Evolutionary conservation across 2,888 invertebrate species (phyloP), one percentile per base, ranked within the genome.

Genomic region (Harpalus rubripes): DNA sequence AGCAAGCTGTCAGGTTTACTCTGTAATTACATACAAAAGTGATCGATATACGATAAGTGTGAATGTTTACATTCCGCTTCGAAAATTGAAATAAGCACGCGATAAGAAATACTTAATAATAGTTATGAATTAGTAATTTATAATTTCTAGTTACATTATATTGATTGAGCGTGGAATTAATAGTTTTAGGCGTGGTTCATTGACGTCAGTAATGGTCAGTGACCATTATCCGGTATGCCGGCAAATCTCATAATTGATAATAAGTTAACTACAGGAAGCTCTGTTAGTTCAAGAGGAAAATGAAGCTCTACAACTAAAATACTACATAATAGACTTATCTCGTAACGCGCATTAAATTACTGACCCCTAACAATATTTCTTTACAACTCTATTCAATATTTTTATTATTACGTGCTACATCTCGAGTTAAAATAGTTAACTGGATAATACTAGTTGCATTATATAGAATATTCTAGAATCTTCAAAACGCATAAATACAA

Each of bases 151-250:
- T 63, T 5, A 32, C 4, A 68, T 68, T 68, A 39, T 68, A 68
- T 68, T 68, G 68, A 68, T 68, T 63, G 26, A 26, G 8, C 5
- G 26, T 1, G 0, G 3, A 18, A 26, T 15, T 68, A 68, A 39
- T 39, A 32, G 15, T 32, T 44, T 74, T 44, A 72, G 72, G 72
- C 72, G 72, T 74, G 72, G 72, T 44, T 74, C 16, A n/a, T n/a
- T 44, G 22, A 52, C 72, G 72, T 74, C 44, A 44, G 16, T 63
- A 18, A n/a, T 59, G 18, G 16, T 16, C 59, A 59, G 16, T 16
- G 59, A 16, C 16, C 16, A n/a, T 56, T 5, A n/a, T 56, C n/a
- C n/a, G 56, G 18, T 8, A 4, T 6, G 18, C 22, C 26, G 61
- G 8, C 63, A 26, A 22, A 22, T 22, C 63, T 26, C 8, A 63